Conservation (phyloP, 2,888 invertebrate species). For the Mesorhabditis sp. region DNA sequence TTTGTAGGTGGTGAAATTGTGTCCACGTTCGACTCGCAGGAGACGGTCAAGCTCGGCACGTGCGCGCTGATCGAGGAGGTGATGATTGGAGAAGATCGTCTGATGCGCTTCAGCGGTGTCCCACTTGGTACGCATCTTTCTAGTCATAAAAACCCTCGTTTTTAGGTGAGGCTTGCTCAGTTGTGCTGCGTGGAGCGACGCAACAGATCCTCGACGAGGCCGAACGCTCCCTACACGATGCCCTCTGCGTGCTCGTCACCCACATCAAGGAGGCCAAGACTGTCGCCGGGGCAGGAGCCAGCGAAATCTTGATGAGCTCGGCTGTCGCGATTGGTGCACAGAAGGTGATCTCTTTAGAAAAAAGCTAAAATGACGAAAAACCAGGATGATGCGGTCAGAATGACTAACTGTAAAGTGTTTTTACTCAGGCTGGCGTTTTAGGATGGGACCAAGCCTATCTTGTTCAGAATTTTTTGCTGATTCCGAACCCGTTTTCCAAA, state of each 20-base stretch:
- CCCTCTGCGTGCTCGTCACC: constrained; percentile 89
- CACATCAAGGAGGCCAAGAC: constrained; percentile 88
- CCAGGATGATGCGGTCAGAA: too few relatives aligned
- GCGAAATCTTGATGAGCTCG: constrained; percentile 94
- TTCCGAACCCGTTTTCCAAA: too few relatives aligned
- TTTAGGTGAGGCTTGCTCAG: constrained; percentile 91
- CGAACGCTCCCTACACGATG: constrained; percentile 94
- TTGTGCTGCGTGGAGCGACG: constrained; percentile 94
- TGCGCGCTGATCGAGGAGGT: constrained; percentile 94
- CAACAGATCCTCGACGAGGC: constrained; percentile 98
- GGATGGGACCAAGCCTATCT: too few relatives aligned
- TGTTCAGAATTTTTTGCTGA: too few relatives aligned
- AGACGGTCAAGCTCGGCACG: constrained; percentile 82
- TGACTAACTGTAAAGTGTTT: too few relatives aligned
- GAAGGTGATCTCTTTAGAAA: constrained; percentile 27
- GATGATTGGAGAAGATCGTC: constrained; percentile 94
- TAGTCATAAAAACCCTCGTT: neutral
- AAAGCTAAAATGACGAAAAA: neutral
- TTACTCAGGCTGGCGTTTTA: too few relatives aligned
- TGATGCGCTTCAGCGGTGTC: constrained; percentile 74
- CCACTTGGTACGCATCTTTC: constrained; percentile 35
- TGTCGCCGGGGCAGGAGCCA: constrained; percentile 72
- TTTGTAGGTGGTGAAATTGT: constrained; percentile 80
- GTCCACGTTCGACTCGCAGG: constrained; percentile 93
- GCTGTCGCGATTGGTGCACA: constrained; percentile 67